Evolutionary conservation across 2,113 vertebrate species (phyloP).

Genomic region (Pelodiscus sinensis): DNA sequence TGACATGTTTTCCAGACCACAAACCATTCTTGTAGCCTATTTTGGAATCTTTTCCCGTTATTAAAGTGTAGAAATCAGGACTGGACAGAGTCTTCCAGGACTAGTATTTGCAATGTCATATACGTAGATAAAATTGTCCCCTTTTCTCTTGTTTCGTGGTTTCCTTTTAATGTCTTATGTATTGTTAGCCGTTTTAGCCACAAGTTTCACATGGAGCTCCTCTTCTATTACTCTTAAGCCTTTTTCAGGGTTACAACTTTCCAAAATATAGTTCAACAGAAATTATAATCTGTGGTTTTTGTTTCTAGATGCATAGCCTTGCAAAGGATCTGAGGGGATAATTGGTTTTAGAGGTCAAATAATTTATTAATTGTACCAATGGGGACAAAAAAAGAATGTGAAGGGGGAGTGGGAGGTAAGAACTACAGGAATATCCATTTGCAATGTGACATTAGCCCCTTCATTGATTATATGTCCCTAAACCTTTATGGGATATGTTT

Average conservation of each 20-base stretch:
- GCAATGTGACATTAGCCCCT: background rate
- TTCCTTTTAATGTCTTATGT: background rate
- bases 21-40: background rate
- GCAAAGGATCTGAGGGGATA: background rate
- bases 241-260: background rate
- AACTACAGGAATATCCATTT: background rate
- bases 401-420: background rate
- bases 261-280: background rate
- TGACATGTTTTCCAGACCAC: background rate
- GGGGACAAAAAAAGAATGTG: background rate
- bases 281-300: background rate
- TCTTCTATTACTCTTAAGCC: constrained; percentile 1
- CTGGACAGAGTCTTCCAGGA: background rate
- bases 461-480: background rate
- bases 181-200: background rate
- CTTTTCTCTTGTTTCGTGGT: background rate
- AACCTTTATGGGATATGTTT: background rate
- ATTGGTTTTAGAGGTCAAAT: background rate
- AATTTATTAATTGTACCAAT: background rate
- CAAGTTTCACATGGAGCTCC: background rate
- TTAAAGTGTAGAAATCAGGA: background rate
- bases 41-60: background rate
- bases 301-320: background rate
- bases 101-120: background rate
- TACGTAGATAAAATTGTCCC: accelerated